Base-by-base conservation (phyloP, 2,113 vertebrate genomes). In the Paratilapia polleni region DNA sequence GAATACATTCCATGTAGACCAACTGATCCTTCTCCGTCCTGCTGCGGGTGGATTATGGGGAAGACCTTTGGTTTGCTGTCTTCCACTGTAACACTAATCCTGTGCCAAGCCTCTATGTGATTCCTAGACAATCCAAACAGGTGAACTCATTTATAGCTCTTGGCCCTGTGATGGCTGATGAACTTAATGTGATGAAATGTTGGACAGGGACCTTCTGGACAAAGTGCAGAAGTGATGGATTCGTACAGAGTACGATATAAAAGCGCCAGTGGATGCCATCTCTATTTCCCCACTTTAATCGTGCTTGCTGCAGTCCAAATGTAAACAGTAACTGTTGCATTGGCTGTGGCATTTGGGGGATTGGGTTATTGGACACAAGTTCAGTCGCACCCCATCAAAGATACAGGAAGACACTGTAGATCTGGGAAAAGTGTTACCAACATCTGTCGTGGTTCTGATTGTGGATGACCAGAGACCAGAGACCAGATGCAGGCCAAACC, bases 251-350 rank as follows among this genome's bases (percentile, higher is more conserved):
- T 49, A 38, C 28, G 47, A 63, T 34, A 41, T 49, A n/a, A 89
- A 76, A 19, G 49, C 3, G 17, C 49, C 49, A 60, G 77, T 57
- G 52, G 60, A 80, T 52, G n/a, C 77, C 73, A 60, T 75, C 74
- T 79, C 22, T 9, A 10, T 80, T 82, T 86, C 89, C 86, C 91
- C 82, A 77, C 82, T 81, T 82, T 14, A 4, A 17, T 58, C 38
- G 77, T 66, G 83, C 88, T 86, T 64, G 89, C 86, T 83, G 70
- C 85, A 73, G 77, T 87, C 90, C 81, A 63, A 86, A 87, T 92
- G 93, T 94, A 92, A 94, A 94, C 93, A 90, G 79, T 81, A 83
- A 70, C 47, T 57, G 85, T 88, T 89, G 88, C 86, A 91, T 93
- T 88, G 82, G 83, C 79, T 85, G 86, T 85, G 84, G 57, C 79